These are phyloP conservation scores for Sebastes kiyomatsui DNA, from an alignment of 2,797 vertebrate genomes.

Conservation along the genomic window DNA sequence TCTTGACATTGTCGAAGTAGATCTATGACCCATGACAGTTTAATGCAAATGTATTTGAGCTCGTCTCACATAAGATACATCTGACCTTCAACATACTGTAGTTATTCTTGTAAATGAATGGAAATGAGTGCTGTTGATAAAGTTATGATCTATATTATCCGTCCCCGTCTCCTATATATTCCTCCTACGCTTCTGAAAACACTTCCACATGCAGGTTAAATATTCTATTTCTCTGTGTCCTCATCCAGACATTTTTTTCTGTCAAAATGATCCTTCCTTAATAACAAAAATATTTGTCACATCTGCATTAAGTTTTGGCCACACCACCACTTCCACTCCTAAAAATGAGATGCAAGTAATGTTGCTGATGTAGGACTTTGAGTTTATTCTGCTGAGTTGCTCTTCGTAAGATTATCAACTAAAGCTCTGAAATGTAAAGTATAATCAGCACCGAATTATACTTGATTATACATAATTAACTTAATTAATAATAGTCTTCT, in stretches of 20 bases:
- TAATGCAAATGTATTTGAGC: not conserved
- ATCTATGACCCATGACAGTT: not conserved
- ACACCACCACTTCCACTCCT: not conserved
- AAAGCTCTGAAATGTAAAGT: conserved; percentile 43
- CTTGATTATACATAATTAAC: conserved; percentile 49
- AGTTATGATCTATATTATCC: not conserved
- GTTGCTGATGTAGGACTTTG: conserved; percentile 29
- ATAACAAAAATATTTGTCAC: not conserved
- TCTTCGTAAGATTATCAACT: conserved; percentile 27
- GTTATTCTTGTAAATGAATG: not conserved
- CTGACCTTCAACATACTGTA: not conserved
- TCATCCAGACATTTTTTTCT: not conserved
- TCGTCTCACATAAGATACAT: not conserved
- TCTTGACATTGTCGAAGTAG: not conserved
- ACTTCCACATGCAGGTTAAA: not conserved
- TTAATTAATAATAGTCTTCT: conserved; percentile 43
- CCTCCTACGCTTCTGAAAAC: not conserved
- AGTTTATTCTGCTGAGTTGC: conserved; percentile 7
- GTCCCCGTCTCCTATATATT: not conserved
- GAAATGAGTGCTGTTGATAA: not conserved
- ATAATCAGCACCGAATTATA: conserved; percentile 47
- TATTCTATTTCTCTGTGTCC: not conserved
- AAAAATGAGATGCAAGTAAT: conserved; percentile 35
- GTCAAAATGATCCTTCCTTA: not conserved
- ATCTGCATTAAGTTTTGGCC: not conserved